Base-by-base conservation (phyloP, 2,888 invertebrate genomes). In the Caenorhabditis virilis region DNA sequence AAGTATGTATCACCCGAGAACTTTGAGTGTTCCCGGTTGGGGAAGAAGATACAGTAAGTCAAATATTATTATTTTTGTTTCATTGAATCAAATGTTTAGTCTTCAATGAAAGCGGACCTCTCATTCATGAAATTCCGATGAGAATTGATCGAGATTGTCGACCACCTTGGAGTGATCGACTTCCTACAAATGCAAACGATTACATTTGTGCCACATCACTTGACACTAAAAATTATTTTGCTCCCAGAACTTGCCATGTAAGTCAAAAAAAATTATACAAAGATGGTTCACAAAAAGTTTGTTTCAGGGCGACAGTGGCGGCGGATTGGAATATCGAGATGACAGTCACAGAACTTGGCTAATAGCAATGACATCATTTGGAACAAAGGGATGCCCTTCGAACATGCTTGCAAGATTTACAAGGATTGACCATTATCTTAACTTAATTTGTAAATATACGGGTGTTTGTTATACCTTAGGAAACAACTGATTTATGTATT, bases 371-470 rank as follows among this genome's bases (percentile, higher is more conserved):
- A 79, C 79, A 2, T 81, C 82, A 1, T 82, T 78, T 43, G 82
- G 82, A n/a, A 77, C 81, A 6, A 58, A 64, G 18, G 80, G 79
- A 35, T 82, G 82, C 52, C 79, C 82, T 6, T 56, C 82, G 7
- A 80, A 82, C 63, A 77, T 81, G 67, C 49, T 82, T 27, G 82
- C 77, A 0, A 68, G 76, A 39, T 82, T 82, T 50, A 81, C 81
- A 1, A 58, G 73, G 30, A 72, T 79, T 7, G 72, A 69, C 41
- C 46, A 57, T 5, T 81, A 80, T 57, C 54, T 78, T 16, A 46
- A 62, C 1, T 57, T 64, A 16, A 79, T 79, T 42, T 79, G 79
- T 50, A 56, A 68, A 51, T 64, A 68, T 41, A 79, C 79, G 23
- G 79, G 79, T 16, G 72, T 79, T 39, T 79, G 79, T 47, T 79